phyloP scores from a whole-genome alignment of 2,888 invertebrate genomes.

The Phrixothrix hirtus region DNA sequence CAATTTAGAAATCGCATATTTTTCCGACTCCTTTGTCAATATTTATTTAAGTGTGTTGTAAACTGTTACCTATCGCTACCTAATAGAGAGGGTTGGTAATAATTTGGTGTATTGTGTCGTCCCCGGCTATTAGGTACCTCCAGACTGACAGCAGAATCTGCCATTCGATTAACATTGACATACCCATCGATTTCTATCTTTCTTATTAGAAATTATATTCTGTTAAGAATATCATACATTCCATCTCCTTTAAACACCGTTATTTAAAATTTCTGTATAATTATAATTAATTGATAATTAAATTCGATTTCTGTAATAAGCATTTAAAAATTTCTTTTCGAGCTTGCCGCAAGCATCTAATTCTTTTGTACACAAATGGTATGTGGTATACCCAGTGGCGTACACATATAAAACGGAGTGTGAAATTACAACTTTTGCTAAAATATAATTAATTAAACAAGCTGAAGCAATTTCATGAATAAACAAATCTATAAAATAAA shows the following conservation, averaged over 20 bases:
- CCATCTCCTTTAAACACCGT: neutral
- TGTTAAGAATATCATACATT: slow-evolving; percentile 3
- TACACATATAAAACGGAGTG: too few species aligned
- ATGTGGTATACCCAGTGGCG: too few species aligned
- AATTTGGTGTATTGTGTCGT: slow-evolving; percentile 34
- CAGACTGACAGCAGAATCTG: slow-evolving; percentile 29
- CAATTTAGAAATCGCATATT: slow-evolving; percentile 31
- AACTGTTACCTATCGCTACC: slow-evolving; percentile 35
- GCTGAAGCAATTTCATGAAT: too few species aligned
- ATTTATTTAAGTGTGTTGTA: slow-evolving; percentile 37
- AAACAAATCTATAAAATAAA: too few species aligned
- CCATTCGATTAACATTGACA: slow-evolving; percentile 22
- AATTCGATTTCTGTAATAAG: too few species aligned
- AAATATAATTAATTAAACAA: too few species aligned
- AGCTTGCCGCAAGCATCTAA: too few species aligned
- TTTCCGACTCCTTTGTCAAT: slow-evolving; percentile 35
- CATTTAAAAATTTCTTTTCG: too few species aligned
- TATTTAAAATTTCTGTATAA: too few species aligned
- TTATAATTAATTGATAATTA: too few species aligned
- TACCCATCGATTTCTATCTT: slow-evolving; percentile 10
- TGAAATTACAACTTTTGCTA: too few species aligned
- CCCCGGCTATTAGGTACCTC: slow-evolving; percentile 17
- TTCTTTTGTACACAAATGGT: too few species aligned
- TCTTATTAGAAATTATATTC: slow-evolving; percentile 8
- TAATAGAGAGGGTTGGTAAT: slow-evolving; percentile 35